These are phyloP conservation scores for Antitype chi DNA, from an alignment of 2,888 invertebrate species.

Conservation along the genomic window DNA sequence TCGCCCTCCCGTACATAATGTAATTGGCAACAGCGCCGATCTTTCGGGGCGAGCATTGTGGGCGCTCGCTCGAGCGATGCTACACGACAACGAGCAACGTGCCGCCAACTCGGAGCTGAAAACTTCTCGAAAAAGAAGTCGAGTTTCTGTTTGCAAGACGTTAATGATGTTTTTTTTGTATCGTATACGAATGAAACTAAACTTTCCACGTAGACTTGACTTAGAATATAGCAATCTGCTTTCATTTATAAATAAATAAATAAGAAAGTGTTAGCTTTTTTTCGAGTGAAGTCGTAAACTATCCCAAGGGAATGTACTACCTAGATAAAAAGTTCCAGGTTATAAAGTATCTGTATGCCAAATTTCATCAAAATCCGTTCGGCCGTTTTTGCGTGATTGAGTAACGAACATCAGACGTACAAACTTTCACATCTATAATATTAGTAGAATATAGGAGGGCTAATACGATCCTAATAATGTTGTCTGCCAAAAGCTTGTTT, in stretches of 20 bases:
- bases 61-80: constrained; percentile 74
- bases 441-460: no score
- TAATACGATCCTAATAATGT: neutral
- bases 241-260: neutral
- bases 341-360: no score
- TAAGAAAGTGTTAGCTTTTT: neutral
- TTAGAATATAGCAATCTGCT: neutral
- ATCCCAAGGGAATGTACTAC: no score
- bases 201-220: neutral
- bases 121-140: constrained; percentile 49
- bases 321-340: no score
- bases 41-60: constrained; percentile 76
- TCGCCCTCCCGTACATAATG: constrained; percentile 80
- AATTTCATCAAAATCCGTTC: no score
- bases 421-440: no score
- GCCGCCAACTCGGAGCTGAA: constrained; percentile 41
- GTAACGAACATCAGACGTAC: no score
- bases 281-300: no score
- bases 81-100: constrained; percentile 65
- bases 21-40: constrained; percentile 76
- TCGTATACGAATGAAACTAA: neutral
- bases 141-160: constrained; percentile 9
- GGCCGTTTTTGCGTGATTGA: no score
- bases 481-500: constrained; percentile 4
- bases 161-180: constrained; percentile 26